Evolutionary conservation across 1,140 invertebrate species (phyloP).

Genomic region (Drosophila sechellia): DNA sequence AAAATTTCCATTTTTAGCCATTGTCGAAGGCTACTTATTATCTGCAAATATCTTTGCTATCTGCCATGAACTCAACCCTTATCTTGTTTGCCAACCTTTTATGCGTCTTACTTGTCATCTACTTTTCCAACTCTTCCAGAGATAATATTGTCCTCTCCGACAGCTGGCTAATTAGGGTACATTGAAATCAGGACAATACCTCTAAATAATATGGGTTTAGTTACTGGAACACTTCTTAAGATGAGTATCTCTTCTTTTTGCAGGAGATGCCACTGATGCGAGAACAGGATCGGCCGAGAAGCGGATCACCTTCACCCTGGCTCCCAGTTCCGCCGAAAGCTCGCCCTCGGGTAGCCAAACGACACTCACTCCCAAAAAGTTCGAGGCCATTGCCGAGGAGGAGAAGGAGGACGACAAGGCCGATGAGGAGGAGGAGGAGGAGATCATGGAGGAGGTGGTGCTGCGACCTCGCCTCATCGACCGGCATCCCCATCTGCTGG

Average conservation of each 20-base stretch:
- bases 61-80: constrained; percentile 35
- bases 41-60: constrained; percentile 32
- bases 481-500: constrained; percentile 67
- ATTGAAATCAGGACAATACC: not conserved
- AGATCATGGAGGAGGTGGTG: constrained; percentile 72
- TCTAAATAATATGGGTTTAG: not conserved
- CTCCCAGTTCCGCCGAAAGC: constrained; percentile 52
- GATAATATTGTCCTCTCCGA: not conserved
- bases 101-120: constrained; percentile 26
- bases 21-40: constrained; percentile 11
- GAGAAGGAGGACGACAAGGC: constrained; percentile 65
- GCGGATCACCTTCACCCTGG: constrained; percentile 77
- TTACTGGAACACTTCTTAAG: not conserved
- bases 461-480: constrained; percentile 75
- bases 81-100: constrained; percentile 39
- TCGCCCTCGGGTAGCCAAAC: constrained; percentile 74
- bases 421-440: constrained; percentile 74
- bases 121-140: not conserved
- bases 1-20: not conserved
- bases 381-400: constrained; percentile 76
- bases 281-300: constrained; percentile 51
- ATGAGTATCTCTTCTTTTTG: not conserved
- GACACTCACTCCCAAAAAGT: constrained; percentile 70
- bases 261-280: constrained; percentile 61
- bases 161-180: not conserved